Evolutionary conservation across 2,888 invertebrate genomes (phyloP).

Genomic region (Drosophila tanythrix): DNA sequence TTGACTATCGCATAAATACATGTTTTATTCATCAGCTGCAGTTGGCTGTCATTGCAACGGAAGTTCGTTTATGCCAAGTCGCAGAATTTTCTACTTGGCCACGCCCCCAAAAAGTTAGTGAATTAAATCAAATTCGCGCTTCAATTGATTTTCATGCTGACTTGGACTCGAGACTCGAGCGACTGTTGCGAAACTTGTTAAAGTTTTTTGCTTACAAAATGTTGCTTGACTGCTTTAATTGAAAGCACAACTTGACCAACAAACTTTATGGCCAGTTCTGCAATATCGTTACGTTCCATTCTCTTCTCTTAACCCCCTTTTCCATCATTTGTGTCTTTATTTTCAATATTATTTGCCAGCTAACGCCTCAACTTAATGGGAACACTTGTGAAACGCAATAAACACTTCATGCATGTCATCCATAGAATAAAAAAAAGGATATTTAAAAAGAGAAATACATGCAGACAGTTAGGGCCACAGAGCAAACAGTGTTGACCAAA

Average conservation of each 20-base stretch:
- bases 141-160: slow-evolving; percentile 70
- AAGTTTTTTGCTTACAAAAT: slow-evolving; percentile 52
- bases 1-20: slow-evolving; percentile 67
- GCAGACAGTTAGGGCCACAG: slow-evolving; percentile 21
- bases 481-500: slow-evolving; percentile 34
- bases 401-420: slow-evolving; percentile 69
- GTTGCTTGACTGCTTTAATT: slow-evolving; percentile 59
- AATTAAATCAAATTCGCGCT: slow-evolving; percentile 74
- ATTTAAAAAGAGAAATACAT: slow-evolving; percentile 3
- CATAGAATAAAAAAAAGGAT: slow-evolving; percentile 17
- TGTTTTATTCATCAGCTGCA: slow-evolving; percentile 73
- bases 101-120: slow-evolving; percentile 57
- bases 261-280: slow-evolving; percentile 39
- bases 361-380: slow-evolving; percentile 45
- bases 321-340: not conserved
- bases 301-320: not conserved
- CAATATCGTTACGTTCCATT: slow-evolving; percentile 42
- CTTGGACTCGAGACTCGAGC: slow-evolving; percentile 38
- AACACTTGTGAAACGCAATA: slow-evolving; percentile 64
- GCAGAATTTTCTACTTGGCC: slow-evolving; percentile 49
- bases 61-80: slow-evolving; percentile 69
- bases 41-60: slow-evolving; percentile 63
- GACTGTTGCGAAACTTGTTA: slow-evolving; percentile 42
- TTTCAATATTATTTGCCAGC: slow-evolving; percentile 40
- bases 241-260: slow-evolving; percentile 44